Base-by-base conservation (phyloP, 2,113 vertebrate genomes). In the Odontophorus gujanensis region DNA sequence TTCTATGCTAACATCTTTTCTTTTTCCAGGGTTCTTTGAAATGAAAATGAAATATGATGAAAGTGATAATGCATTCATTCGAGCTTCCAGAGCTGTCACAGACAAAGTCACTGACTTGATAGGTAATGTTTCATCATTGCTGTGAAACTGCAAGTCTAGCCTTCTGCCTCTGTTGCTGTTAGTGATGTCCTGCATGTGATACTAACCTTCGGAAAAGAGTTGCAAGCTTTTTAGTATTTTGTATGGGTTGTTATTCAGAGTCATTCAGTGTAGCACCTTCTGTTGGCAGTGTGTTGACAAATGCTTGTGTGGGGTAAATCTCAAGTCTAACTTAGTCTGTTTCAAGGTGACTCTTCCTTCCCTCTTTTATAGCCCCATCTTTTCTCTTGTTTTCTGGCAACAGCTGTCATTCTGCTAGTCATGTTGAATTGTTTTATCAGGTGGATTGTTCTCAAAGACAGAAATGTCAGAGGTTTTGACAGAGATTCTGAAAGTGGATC, bases 31-130 rank as follows among this genome's bases (percentile, higher is more conserved):
- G 77, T 99, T 99, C 97, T 99, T 99, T 20, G 99, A 99, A 96
- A 99, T 99, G 99, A 99, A 99, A 97, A 99, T 99, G 99, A 99
- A 98, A 51, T 99, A 99, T 0, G 99, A 99, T 2, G 99, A 99
- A 89, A 99, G 99, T 0, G 99, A 99, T 95, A 99, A 99, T 0
- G 97, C 98, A 10, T 92, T 99, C 24, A 98, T 99, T 93, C 98
- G 99, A 72, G 99, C 98, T 0, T 99, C 99, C 1, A 98, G 99
- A 3, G 98, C 98, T 1, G 96, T 99, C 94, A 99, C 99, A 0
- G 99, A 99, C 93, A 99, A 98, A 91, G 98, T 99, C 97, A 99
- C 98, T 0, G 98, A 98, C 93, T 32, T 99, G 21, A 96, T 99
- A 57, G 99, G 99, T 99, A 97, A 98, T 3, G 8, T 18, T 79